Evolutionary conservation across 2,113 vertebrate genomes (phyloP).

Genomic region (Oncorhynchus tshawytscha): DNA sequence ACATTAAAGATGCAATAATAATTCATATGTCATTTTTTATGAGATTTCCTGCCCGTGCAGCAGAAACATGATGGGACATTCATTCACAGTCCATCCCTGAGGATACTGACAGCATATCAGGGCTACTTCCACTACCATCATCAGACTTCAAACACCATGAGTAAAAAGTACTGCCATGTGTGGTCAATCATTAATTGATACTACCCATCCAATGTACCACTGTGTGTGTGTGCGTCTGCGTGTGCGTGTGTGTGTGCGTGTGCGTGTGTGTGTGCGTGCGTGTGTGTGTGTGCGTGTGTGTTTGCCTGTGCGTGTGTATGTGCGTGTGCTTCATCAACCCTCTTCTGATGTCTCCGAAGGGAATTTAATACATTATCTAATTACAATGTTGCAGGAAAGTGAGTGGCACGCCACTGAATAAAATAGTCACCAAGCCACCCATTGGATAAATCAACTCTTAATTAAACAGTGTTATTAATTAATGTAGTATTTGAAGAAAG

Average conservation of each 20-base stretch:
- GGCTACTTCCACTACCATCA: not conserved
- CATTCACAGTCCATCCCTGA: not conserved
- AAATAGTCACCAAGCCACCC: conserved; percentile 41
- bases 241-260: rapidly evolving
- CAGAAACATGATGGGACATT: conserved; percentile 38
- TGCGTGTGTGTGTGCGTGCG: rapidly evolving
- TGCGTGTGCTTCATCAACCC: too few relatives aligned
- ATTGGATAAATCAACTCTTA: conserved; percentile 54
- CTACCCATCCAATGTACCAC: not conserved
- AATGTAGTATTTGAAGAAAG: conserved; percentile 50
- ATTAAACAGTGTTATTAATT: conserved; percentile 67
- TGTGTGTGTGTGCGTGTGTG: too few relatives aligned
- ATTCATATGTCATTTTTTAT: conserved; percentile 55
- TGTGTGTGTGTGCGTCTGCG: not conserved
- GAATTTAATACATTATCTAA: conserved; percentile 4
- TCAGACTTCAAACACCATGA: not conserved
- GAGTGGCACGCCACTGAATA: conserved; percentile 1
- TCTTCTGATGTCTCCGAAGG: too few relatives aligned
- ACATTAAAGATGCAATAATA: conserved; percentile 41
- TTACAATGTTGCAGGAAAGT: conserved; percentile 34
- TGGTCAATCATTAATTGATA: not conserved
- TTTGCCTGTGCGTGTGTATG: rapidly evolving
- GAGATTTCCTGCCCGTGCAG: conserved; percentile 41
- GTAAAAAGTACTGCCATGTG: not conserved
- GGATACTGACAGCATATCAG: conserved; percentile 1